Percentiles rank a stretch among this genome's conserved stretches.
These are phyloP conservation scores for Syndactyla subalaris DNA, from an alignment of 2,797 vertebrate species.

Conservation along the genomic window DNA sequence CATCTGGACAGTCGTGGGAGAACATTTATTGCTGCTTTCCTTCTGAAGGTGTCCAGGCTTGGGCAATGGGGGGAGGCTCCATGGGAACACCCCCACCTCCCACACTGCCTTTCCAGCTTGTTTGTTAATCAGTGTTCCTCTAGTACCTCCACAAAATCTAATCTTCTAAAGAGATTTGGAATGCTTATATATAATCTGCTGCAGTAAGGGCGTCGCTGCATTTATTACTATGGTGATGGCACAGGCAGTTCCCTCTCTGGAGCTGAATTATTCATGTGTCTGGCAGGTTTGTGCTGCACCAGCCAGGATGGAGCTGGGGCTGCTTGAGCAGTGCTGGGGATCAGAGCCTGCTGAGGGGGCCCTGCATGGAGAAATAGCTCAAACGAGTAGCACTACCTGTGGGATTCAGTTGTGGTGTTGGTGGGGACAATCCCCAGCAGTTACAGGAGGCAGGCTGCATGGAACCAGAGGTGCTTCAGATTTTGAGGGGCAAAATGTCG, in stretches of 20 bases:
- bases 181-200: not conserved
- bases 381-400: fast-evolving
- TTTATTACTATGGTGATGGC: not conserved
- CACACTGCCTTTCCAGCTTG: fast-evolving
- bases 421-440: fast-evolving
- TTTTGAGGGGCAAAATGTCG: too few relatives aligned
- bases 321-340: fast-evolving
- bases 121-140: not conserved
- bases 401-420: fast-evolving
- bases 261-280: not conserved
- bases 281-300: not conserved
- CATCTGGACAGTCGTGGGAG: not conserved
- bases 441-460: not conserved
- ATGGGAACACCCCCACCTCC: not conserved
- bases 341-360: not conserved
- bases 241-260: not conserved
- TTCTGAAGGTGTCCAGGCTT: not conserved
- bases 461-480: fast-evolving
- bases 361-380: fast-evolving
- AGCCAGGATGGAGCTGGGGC: not conserved
- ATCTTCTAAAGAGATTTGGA: conserved; percentile 32
- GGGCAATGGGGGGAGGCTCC: not conserved
- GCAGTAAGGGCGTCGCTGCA: not conserved
- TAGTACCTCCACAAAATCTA: not conserved
- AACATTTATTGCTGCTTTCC: not conserved